A percentile compares a stretch with the other conserved stretches of the same genome.
Evolutionary conservation across 2,888 invertebrate species (phyloP).

Genomic region (Acanthosepion pharaonis): DNA sequence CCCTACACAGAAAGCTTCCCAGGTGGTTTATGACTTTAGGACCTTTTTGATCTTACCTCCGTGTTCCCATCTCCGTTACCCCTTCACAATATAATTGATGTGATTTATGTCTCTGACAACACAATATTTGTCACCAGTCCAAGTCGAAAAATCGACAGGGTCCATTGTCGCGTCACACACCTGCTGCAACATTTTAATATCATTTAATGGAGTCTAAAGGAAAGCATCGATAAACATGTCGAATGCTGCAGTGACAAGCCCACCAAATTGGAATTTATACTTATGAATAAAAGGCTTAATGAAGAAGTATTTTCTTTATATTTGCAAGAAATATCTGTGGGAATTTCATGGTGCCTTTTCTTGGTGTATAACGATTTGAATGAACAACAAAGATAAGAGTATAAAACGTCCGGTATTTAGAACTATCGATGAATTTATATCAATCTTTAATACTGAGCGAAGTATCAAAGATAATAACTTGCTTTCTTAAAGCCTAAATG

Average conservation of each 20-base stretch:
- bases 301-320: neutral
- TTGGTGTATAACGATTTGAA: neutral
- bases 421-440: too few relatives aligned
- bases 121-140: conserved; percentile 23
- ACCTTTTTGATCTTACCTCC: conserved; percentile 33
- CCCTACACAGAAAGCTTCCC: neutral
- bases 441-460: too few relatives aligned
- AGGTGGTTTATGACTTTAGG: conserved; percentile 11
- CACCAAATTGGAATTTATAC: conserved; percentile 33
- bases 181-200: conserved; percentile 33
- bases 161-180: conserved; percentile 33
- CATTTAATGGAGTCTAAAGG: neutral
- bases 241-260: conserved; percentile 21
- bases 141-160: conserved; percentile 33
- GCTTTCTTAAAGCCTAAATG: too few relatives aligned
- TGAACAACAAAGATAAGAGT: too few relatives aligned
- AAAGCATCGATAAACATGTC: conserved; percentile 33
- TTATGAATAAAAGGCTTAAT: neutral
- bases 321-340: neutral
- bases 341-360: neutral
- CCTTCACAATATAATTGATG: conserved; percentile 33
- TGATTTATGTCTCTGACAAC: conserved; percentile 23
- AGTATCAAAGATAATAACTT: too few relatives aligned
- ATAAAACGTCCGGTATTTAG: too few relatives aligned
- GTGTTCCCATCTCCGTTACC: conserved; percentile 33